phyloP scores from a whole-genome alignment of 2,888 invertebrate species.

The Ecliptopera silaceata region DNA sequence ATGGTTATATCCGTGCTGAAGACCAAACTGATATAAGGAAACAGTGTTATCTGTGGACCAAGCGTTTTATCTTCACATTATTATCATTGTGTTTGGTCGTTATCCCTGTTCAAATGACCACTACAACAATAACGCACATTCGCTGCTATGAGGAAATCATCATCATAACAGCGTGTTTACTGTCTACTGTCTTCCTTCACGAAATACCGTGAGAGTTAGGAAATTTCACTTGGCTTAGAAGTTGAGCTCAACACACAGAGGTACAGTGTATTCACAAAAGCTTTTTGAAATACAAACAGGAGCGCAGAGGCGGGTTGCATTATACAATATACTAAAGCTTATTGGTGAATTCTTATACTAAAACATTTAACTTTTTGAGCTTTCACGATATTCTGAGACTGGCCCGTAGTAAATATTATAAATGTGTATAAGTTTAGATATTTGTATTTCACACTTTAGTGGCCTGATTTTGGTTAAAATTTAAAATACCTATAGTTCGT shows the following conservation, averaged over 20 bases:
- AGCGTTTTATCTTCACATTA: conserved; percentile 32
- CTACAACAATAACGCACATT: conserved; percentile 39
- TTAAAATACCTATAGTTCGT: no score
- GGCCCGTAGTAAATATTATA: not conserved
- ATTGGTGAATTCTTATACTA: no score
- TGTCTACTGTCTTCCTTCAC: not conserved
- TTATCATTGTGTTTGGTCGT: conserved; percentile 31
- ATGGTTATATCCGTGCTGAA: conserved; percentile 22
- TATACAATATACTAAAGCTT: no score
- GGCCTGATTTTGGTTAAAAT: no score
- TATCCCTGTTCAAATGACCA: conserved; percentile 34
- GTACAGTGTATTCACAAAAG: no score
- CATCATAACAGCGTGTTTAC: conserved; percentile 7
- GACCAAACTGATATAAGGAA: conserved; percentile 25
- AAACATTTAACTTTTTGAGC: no score
- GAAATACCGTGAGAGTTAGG: not conserved
- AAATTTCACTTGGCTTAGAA: not conserved
- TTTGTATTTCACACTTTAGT: no score
- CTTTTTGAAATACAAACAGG: no score
- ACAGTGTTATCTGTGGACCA: conserved; percentile 23
- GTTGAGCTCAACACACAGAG: conserved; percentile 30
- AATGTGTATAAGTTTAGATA: no score
- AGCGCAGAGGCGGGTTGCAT: no score
- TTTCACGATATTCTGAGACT: no score
- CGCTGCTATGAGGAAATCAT: conserved; percentile 30